phyloP scores from a whole-genome alignment of 2,888 invertebrate species.

The Drosophila neotestacea region DNA sequence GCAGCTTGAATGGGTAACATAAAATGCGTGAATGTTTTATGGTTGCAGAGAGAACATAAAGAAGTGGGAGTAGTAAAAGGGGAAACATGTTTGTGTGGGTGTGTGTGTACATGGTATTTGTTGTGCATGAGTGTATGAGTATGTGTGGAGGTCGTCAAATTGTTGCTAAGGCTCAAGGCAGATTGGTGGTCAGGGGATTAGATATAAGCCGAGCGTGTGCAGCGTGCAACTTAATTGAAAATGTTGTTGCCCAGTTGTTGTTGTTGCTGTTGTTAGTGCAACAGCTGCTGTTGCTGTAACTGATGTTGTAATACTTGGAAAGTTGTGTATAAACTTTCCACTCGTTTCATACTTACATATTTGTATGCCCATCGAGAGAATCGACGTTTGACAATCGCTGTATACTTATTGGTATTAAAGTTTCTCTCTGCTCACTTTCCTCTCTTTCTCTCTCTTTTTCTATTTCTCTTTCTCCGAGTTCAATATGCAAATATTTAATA shows the following conservation, averaged over 20 bases:
- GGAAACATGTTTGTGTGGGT: not conserved
- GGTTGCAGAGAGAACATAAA: conserved; percentile 22
- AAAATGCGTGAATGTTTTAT: conserved; percentile 53
- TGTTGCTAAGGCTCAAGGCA: conserved; percentile 24
- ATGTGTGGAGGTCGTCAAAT: conserved; percentile 35
- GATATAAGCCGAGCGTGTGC: conserved; percentile 51
- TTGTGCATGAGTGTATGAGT: not conserved
- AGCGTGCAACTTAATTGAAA: conserved; percentile 68
- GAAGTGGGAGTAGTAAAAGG: not conserved
- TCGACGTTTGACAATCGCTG: conserved; percentile 43
- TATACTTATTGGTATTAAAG: conserved; percentile 20
- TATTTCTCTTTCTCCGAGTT: conserved; percentile 6
- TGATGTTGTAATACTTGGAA: conserved; percentile 4
- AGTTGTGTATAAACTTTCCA: conserved; percentile 5
- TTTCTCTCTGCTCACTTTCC: not conserved
- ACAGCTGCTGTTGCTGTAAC: conserved; percentile 6
- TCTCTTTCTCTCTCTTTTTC: not conserved
- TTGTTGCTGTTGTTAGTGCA: conserved; percentile 19
- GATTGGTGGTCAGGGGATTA: conserved; percentile 59
- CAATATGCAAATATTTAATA: conserved; percentile 55
- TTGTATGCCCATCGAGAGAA: conserved; percentile 20
- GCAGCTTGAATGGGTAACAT: conserved; percentile 24
- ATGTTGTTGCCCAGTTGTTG: conserved; percentile 34
- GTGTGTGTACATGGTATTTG: not conserved
- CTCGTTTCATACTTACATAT: conserved; percentile 11